Conservation (phyloP, 1,140 invertebrate species). For the Caenorhabditis inopinata region DNA sequence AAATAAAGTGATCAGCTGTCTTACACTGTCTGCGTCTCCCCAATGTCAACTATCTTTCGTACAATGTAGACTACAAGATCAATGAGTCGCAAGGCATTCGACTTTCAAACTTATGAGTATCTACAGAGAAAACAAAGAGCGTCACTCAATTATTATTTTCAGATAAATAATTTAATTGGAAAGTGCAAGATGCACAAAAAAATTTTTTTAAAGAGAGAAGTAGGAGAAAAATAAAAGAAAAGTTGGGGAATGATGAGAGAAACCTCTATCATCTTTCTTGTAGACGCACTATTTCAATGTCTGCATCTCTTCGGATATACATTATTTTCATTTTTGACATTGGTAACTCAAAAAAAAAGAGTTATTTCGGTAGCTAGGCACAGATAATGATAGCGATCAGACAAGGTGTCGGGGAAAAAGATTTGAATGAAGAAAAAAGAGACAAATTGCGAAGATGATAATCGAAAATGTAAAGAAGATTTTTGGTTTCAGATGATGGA, state of each 20-base stretch:
- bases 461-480: too few relatives aligned
- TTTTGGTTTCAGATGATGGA: neutral
- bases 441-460: neutral
- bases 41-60: neutral
- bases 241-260: neutral
- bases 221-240: neutral
- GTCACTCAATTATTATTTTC: slow-evolving; percentile 4
- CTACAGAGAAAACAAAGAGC: neutral
- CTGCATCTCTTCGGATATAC: neutral
- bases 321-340: neutral
- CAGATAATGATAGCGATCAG: neutral
- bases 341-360: neutral
- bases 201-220: neutral
- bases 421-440: neutral
- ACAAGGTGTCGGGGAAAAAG: neutral
- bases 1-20: slow-evolving; percentile 29
- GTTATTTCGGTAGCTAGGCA: neutral
- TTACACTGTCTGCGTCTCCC: neutral
- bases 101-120: neutral
- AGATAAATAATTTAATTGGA: too few relatives aligned
- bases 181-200: neutral
- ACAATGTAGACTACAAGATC: neutral
- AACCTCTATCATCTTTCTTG: neutral
- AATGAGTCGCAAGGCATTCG: neutral
- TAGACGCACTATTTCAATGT: slow-evolving; percentile 7